Evolutionary conservation across 2,113 vertebrate genomes (phyloP), one percentile per base, ranked within the genome.

Genomic region (Sclerurus mexicanus): DNA sequence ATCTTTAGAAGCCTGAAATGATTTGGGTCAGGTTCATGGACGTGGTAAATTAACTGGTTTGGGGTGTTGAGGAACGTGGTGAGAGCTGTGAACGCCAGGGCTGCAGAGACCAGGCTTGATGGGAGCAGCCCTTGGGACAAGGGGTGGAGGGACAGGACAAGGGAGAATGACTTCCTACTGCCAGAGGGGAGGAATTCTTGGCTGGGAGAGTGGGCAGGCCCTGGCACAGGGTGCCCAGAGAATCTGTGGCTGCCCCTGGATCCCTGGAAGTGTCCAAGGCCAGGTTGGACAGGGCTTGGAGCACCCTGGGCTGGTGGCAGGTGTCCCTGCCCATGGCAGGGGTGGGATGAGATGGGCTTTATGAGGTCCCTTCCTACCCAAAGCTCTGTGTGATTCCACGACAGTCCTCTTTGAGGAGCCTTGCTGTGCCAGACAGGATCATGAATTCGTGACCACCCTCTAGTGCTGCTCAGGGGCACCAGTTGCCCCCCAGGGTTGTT

Each of bases 301-400:
- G 62, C 40, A 18, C 0, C 40, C n/a, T 55, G 63, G 63, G n/a
- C 22, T 1, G 3, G 47, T 35, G 87, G 78, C 0, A 69, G 40
- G 55, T 14, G 47, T 27, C 63, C 16, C 62, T 82, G 20, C 46
- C 52, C 39, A 12, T 52, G 60, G 46, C 62, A 60, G 62, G 30
- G 53, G 39, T 21, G 69, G 33, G 0, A 4, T 1, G 0, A 16
- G 69, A 0, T 25, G 62, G 0, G 4, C 3, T 75, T 15, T 47
- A 40, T 40, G 0, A 69, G 30, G 17, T 27, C n/a, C 27, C 5
- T 53, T 2, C 40, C 47, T 8, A 4, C 17, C 17, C 30, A 69
- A 18, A 10, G 21, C 63, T 31, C 16, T 2, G 30, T 55, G 71
- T 14, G 31, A 12, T 56, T 71, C 40, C n/a, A 22, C 22, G n/a